Conservation (phyloP, 2,113 vertebrate species). For the Tupaia tana region DNA sequence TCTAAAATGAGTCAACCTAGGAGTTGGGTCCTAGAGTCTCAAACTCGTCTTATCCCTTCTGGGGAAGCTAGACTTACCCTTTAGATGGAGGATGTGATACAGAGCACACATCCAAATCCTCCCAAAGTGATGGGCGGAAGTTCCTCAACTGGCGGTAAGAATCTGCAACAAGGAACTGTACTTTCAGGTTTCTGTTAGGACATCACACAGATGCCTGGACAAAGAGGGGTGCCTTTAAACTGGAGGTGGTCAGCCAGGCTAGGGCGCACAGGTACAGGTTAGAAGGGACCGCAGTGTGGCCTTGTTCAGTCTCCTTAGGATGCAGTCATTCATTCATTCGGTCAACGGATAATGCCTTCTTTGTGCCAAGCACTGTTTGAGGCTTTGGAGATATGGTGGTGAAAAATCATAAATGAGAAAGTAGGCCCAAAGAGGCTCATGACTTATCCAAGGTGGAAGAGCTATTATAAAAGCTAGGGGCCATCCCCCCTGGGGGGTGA, state of each 20-base stretch:
- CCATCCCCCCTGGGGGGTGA: no score
- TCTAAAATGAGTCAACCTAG: neutral
- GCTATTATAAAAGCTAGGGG: neutral
- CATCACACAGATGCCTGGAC: neutral
- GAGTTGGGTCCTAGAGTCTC: neutral
- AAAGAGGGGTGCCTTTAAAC: constrained; percentile 30
- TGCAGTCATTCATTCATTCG: neutral
- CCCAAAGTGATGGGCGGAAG: neutral
- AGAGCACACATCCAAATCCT: constrained; percentile 13
- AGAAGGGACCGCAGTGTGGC: neutral
- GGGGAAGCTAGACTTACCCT: neutral
- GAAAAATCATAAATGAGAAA: constrained; percentile 23
- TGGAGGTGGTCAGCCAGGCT: neutral
- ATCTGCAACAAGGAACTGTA: constrained; percentile 31
- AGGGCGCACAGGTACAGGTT: neutral
- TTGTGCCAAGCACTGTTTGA: neutral
- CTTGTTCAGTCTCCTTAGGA: neutral
- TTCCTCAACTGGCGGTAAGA: constrained; percentile 42
- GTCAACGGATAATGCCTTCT: neutral
- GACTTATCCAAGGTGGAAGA: constrained; percentile 2
- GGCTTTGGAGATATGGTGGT: neutral
- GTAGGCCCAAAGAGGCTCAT: neutral
- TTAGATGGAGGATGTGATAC: neutral
- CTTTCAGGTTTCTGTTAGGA: constrained; percentile 53
- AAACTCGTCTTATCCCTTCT: neutral